A percentile compares a stretch with the other conserved stretches of the same genome.
Conservation (phyloP, 2,113 vertebrate genomes). For the Picathartes gymnocephalus region DNA sequence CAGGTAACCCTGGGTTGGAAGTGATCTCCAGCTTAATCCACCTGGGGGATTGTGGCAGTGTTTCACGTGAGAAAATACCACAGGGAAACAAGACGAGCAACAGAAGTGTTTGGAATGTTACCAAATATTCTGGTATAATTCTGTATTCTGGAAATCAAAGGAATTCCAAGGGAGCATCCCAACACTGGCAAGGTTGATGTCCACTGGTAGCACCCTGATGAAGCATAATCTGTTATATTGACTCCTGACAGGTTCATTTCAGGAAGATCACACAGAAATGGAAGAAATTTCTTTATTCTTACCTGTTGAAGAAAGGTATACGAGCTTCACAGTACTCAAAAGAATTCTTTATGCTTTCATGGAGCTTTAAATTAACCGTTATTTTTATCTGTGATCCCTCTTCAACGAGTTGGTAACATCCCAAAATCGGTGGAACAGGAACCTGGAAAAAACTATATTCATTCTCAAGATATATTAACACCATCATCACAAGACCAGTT, state of each 20-base stretch:
- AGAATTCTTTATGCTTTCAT: constrained; percentile 90
- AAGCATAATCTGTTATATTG: background rate
- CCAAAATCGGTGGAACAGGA: constrained; percentile 90
- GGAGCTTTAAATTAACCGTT: constrained; percentile 85
- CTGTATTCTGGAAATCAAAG: background rate
- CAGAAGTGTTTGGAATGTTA: background rate
- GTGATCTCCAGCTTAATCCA: constrained; percentile 37
- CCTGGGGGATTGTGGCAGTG: background rate
- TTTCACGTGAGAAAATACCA: background rate
- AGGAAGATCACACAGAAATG: background rate
- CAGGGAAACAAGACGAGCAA: background rate
- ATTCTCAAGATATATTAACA: constrained; percentile 21
- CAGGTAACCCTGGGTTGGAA: background rate
- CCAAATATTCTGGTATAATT: background rate
- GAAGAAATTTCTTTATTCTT: constrained; percentile 11
- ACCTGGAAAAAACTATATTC: constrained; percentile 74
- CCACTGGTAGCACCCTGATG: background rate
- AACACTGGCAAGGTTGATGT: too few species aligned
- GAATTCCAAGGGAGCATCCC: background rate
- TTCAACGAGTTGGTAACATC: constrained; percentile 84
- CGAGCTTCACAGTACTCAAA: constrained; percentile 93
- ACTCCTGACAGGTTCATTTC: background rate
- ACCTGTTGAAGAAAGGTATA: constrained; percentile 93
- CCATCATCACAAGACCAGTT: background rate
- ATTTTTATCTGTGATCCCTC: constrained; percentile 80